Evolutionary conservation across 2,888 invertebrate species (phyloP).

Genomic region (Meteorus cinctellus): DNA sequence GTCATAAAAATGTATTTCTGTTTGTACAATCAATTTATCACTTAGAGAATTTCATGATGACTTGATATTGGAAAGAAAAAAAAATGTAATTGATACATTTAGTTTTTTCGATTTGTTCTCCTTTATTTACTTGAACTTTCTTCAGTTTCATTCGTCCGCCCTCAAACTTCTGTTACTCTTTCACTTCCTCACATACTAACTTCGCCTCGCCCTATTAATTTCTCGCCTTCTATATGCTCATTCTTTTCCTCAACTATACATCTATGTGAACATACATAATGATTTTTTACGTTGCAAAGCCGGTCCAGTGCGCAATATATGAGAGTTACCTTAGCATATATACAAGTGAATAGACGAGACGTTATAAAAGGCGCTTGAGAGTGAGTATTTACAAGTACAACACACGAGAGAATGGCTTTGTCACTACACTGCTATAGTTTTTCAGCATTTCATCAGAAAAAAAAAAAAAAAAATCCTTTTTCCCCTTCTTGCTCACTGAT

Average conservation of each 20-base stretch:
- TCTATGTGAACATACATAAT: background rate
- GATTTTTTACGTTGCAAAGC: background rate
- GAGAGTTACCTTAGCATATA: background rate
- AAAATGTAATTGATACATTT: too few relatives aligned
- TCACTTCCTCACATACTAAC: background rate
- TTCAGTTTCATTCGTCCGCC: background rate
- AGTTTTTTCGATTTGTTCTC: too few relatives aligned
- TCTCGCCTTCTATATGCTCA: slow-evolving; percentile 1
- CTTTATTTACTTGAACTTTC: too few relatives aligned
- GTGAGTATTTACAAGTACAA: background rate
- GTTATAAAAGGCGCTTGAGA: background rate
- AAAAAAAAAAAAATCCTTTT: background rate
- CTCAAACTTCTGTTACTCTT: background rate
- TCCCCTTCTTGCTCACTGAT: background rate
- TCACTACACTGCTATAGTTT: background rate
- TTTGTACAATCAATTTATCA: too few relatives aligned
- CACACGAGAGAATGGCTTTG: background rate
- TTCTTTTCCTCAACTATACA: background rate
- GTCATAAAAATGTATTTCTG: too few relatives aligned
- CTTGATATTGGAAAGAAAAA: too few relatives aligned
- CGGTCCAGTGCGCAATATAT: background rate
- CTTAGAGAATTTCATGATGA: too few relatives aligned
- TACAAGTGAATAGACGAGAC: background rate
- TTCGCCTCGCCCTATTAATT: slow-evolving; percentile 11
- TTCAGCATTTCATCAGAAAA: background rate